A percentile compares a stretch with the other conserved stretches of the same genome.
These are phyloP conservation scores for Chesias legatella DNA, from an alignment of 2,888 invertebrate species.

Conservation along the genomic window DNA sequence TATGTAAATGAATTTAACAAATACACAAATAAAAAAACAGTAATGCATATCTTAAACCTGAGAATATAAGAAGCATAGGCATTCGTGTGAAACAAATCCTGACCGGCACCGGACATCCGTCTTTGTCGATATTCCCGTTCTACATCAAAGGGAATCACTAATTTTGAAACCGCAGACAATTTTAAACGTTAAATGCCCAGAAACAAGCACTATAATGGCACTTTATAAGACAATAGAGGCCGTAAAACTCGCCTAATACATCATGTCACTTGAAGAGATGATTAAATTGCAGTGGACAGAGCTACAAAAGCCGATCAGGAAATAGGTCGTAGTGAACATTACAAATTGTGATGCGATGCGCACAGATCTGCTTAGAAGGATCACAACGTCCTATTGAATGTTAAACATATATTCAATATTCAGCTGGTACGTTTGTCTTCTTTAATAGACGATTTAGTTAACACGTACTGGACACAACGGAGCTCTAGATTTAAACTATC, in stretches of 20 bases:
- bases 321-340: constrained; percentile 49
- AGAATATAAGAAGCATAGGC: constrained; percentile 49
- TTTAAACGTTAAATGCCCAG: constrained; percentile 54
- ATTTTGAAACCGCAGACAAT: constrained; percentile 45
- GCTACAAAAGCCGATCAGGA: constrained; percentile 59
- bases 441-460: no score
- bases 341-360: constrained; percentile 45
- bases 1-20: no score
- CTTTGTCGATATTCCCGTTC: constrained; percentile 79
- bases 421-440: constrained; percentile 12
- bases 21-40: constrained; percentile 3
- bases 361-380: constrained; percentile 20
- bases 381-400: constrained; percentile 27
- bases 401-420: constrained; percentile 31
- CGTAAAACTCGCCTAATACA: constrained; percentile 61
- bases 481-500: no score
- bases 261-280: constrained; percentile 64
- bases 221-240: constrained; percentile 28
- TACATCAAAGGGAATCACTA: constrained; percentile 72
- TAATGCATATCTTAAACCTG: constrained; percentile 35
- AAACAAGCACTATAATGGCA: constrained; percentile 36
- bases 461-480: no score
- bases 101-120: constrained; percentile 81
- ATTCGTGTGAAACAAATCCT: constrained; percentile 78
- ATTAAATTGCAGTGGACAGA: constrained; percentile 65